These are phyloP conservation scores for Periophthalmus magnuspinnatus DNA, from an alignment of 2,797 vertebrate genomes.

Conservation along the genomic window DNA sequence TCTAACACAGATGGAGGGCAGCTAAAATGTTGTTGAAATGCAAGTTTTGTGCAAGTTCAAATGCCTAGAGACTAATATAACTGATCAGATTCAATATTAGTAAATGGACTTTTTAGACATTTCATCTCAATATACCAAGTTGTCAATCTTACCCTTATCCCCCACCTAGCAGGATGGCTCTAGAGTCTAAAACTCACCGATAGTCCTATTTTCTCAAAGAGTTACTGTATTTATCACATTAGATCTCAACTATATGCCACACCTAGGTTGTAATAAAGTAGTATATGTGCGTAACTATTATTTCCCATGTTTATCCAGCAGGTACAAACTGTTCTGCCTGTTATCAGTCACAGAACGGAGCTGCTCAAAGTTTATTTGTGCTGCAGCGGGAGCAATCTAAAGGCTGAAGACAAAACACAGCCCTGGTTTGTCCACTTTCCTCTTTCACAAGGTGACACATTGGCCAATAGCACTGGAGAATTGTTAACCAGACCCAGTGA, in stretches of 20 bases:
- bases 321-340: background rate
- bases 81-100: no score
- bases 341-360: background rate
- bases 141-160: no score
- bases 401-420: slow-evolving; percentile 9
- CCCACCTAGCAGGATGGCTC: no score
- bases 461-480: slow-evolving; percentile 44
- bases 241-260: background rate
- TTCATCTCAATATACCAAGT: no score
- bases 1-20: no score
- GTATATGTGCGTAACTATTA: background rate
- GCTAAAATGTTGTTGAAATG: no score
- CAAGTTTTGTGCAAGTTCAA: no score
- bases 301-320: background rate
- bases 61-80: no score
- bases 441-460: slow-evolving; percentile 33
- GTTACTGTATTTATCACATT: no score
- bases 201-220: background rate
- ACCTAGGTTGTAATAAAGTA: background rate
- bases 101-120: no score
- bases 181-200: no score
- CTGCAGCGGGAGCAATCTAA: slow-evolving; percentile 6
- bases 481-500: slow-evolving; percentile 46
- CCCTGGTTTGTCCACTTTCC: slow-evolving; percentile 22
- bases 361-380: background rate